Percentiles rank a stretch among this genome's conserved stretches.
phyloP scores from a whole-genome alignment of 2,797 vertebrate genomes.

The Enteromius argenteus region DNA sequence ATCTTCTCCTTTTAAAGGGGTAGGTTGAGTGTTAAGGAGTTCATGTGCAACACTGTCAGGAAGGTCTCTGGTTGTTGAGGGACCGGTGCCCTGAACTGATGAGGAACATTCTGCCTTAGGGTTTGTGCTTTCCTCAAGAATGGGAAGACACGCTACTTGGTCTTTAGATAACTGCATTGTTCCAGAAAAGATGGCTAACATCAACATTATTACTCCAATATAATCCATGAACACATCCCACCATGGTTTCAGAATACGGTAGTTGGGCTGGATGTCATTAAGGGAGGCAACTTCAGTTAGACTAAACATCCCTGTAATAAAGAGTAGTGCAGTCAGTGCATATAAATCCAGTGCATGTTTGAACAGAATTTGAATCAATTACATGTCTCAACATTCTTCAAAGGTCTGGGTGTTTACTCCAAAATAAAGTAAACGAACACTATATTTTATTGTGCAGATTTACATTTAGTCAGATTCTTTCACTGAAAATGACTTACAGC shows the following conservation, averaged over 20 bases:
- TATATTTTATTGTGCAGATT: slow-evolving; percentile 5
- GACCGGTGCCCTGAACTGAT: slow-evolving; percentile 67
- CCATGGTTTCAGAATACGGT: slow-evolving; percentile 99
- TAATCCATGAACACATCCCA: slow-evolving; percentile 99
- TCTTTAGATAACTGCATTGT: slow-evolving; percentile 99
- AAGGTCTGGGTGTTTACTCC: background rate
- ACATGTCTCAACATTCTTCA: background rate
- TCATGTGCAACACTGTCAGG: slow-evolving; percentile 66
- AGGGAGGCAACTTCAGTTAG: slow-evolving; percentile 98
- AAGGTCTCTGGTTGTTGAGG: slow-evolving; percentile 73
- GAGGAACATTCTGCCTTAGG: slow-evolving; percentile 61
- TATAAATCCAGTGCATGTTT: slow-evolving; percentile 9
- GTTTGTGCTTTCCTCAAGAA: slow-evolving; percentile 76
- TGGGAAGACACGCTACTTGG: slow-evolving; percentile 96
- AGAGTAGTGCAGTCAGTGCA: slow-evolving; percentile 21
- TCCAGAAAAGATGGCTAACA: slow-evolving; percentile 98
- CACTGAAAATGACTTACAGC: background rate
- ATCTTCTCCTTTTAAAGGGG: slow-evolving; percentile 44
- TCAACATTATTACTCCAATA: slow-evolving; percentile 96
- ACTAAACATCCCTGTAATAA: slow-evolving; percentile 94
- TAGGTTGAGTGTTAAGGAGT: slow-evolving; percentile 63
- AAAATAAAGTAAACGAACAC: background rate
- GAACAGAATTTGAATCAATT: slow-evolving; percentile 14
- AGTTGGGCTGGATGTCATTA: slow-evolving; percentile 97
- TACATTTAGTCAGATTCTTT: background rate